Evolutionary conservation across 2,113 vertebrate genomes (phyloP).

Genomic region (Arizona elegans): DNA sequence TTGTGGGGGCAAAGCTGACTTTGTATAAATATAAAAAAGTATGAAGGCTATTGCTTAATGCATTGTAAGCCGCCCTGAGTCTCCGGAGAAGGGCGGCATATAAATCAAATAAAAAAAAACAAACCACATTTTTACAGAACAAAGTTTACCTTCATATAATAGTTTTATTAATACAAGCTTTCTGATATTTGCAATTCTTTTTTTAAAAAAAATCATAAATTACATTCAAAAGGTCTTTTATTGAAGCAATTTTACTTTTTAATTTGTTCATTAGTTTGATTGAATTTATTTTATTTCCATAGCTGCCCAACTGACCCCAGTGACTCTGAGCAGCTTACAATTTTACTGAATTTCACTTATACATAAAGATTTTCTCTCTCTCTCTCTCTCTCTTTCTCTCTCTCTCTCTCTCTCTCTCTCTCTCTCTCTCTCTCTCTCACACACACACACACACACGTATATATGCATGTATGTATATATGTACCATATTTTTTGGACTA

Average conservation of each 20-base stretch:
- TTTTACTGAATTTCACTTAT: neutral
- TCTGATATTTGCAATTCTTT: neutral
- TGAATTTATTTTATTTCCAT: neutral
- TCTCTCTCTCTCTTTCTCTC: too few relatives aligned
- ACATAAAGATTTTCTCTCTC: neutral
- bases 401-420: too few relatives aligned
- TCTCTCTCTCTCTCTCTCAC: too few relatives aligned
- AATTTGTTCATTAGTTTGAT: neutral
- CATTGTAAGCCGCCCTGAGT: too few relatives aligned
- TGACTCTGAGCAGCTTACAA: neutral
- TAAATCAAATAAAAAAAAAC: too few relatives aligned
- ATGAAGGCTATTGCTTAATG: too few relatives aligned
- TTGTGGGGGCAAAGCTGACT: too few relatives aligned
- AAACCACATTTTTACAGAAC: neutral
- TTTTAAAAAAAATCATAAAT: neutral
- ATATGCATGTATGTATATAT: too few relatives aligned
- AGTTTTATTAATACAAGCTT: neutral
- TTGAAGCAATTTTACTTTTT: neutral
- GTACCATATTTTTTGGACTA: too few relatives aligned
- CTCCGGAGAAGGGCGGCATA: too few relatives aligned
- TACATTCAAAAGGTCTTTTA: constrained; percentile 23
- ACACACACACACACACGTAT: too few relatives aligned
- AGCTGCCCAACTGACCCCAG: neutral
- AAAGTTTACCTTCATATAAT: neutral
- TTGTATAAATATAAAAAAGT: too few relatives aligned